These are phyloP conservation scores for Anoplophora glabripennis DNA, from an alignment of 1,140 invertebrate species.

Conservation along the genomic window DNA sequence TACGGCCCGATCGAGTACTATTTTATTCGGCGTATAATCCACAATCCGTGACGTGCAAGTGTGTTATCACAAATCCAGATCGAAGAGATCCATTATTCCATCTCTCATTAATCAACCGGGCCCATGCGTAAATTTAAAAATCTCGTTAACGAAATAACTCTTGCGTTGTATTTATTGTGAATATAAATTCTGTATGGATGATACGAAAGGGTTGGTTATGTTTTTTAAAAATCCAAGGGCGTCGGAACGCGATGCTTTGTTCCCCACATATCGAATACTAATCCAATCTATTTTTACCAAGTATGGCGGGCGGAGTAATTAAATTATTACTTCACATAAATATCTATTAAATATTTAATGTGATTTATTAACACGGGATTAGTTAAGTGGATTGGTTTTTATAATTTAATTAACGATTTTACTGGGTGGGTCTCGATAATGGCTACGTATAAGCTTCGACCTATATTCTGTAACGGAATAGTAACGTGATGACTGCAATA, in stretches of 20 bases:
- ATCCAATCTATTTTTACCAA: conserved; percentile 13
- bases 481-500: no score
- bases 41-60: conserved; percentile 12
- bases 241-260: conserved; percentile 1
- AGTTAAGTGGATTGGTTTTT: conserved; percentile 20
- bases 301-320: conserved; percentile 9
- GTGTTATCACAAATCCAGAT: conserved; percentile 17
- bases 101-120: conserved; percentile 24
- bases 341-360: conserved; percentile 22
- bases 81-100: conserved; percentile 23
- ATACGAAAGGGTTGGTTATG: conserved; percentile 1
- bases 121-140: conserved; percentile 27
- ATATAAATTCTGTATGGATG: conserved; percentile 34
- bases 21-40: conserved; percentile 6
- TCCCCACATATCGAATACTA: conserved; percentile 6
- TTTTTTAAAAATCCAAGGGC: conserved; percentile 6
- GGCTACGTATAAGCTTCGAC: no score
- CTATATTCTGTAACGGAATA: no score
- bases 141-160: conserved; percentile 44
- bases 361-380: conserved; percentile 21
- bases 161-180: conserved; percentile 44
- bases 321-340: conserved; percentile 20
- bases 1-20: conserved; percentile 10
- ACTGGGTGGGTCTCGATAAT: background rate
- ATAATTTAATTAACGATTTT: conserved; percentile 18